Conservation (phyloP, 1,140 invertebrate species). For the Augochlora pura region DNA sequence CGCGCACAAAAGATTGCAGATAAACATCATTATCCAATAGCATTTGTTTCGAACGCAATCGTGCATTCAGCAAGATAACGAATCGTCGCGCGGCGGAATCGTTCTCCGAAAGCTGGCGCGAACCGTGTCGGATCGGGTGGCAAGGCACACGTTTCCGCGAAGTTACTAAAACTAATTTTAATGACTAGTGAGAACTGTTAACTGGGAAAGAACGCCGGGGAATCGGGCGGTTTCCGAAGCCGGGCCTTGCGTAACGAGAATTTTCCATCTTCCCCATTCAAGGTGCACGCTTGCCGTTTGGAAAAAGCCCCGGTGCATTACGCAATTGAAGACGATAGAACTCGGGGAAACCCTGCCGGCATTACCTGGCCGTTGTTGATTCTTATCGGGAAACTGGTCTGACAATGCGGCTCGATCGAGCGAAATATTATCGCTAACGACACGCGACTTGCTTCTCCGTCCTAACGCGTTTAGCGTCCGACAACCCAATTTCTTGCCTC, state of each 20-base stretch:
- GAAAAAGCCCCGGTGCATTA: slow-evolving; percentile 43
- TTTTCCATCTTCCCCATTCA: slow-evolving; percentile 59
- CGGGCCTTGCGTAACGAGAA: slow-evolving; percentile 62
- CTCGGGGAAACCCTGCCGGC: slow-evolving; percentile 47
- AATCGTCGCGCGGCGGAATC: too few relatives aligned
- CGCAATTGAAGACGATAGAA: slow-evolving; percentile 41
- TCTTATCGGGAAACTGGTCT: slow-evolving; percentile 40
- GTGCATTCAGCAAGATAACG: too few relatives aligned
- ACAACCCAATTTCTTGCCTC: too few relatives aligned
- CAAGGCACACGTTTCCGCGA: slow-evolving; percentile 53
- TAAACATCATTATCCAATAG: too few relatives aligned
- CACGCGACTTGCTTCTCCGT: too few relatives aligned
- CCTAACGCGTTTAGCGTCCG: too few relatives aligned
- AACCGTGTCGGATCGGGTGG: slow-evolving; percentile 44
- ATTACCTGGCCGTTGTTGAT: slow-evolving; percentile 40
- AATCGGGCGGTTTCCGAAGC: slow-evolving; percentile 61
- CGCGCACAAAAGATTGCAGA: too few relatives aligned
- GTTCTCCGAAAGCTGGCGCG: background rate
- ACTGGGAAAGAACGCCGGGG: slow-evolving; percentile 57
- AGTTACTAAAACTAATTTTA: background rate
- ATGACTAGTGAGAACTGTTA: slow-evolving; percentile 49
- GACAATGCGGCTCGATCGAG: slow-evolving; percentile 7
- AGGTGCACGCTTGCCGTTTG: slow-evolving; percentile 22
- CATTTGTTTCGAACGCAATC: too few relatives aligned
- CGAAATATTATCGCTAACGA: background rate